These are phyloP conservation scores for Formica selysi DNA, from an alignment of 1,140 invertebrate species.

Conservation along the genomic window DNA sequence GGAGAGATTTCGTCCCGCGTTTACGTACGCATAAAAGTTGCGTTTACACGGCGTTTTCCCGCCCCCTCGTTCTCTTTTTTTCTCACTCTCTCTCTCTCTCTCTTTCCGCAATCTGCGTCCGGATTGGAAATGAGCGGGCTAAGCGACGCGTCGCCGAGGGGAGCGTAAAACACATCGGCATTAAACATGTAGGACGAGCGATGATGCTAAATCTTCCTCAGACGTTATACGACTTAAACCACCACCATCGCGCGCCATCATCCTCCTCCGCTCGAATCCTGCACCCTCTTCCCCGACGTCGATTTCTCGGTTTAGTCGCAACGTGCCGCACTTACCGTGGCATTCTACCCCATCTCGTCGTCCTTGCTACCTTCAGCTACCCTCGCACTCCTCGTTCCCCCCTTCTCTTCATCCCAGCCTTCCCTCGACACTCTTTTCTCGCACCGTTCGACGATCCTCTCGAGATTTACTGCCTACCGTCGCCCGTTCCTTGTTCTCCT, in stretches of 20 bases:
- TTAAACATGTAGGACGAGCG: conserved; percentile 78
- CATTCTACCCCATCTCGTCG: conserved; percentile 53
- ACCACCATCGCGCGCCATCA: conserved; percentile 6
- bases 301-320: conserved; percentile 66
- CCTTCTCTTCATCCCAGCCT: conserved; percentile 27
- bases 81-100: no score
- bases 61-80: no score
- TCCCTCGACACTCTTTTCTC: conserved; percentile 62
- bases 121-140: conserved; percentile 23
- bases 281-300: background rate
- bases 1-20: background rate
- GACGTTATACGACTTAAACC: conserved; percentile 70
- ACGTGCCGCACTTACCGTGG: conserved; percentile 61
- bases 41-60: background rate
- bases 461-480: conserved; percentile 69
- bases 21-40: conserved; percentile 22
- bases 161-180: conserved; percentile 69
- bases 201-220: conserved; percentile 75
- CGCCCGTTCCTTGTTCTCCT: conserved; percentile 43
- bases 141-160: conserved; percentile 26
- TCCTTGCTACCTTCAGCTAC: background rate
- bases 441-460: conserved; percentile 59
- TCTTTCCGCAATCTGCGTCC: background rate
- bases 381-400: conserved; percentile 42
- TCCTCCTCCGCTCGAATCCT: conserved; percentile 7